Base-by-base conservation (phyloP, 2,797 vertebrate species). In the Sebastes aleutianus region DNA sequence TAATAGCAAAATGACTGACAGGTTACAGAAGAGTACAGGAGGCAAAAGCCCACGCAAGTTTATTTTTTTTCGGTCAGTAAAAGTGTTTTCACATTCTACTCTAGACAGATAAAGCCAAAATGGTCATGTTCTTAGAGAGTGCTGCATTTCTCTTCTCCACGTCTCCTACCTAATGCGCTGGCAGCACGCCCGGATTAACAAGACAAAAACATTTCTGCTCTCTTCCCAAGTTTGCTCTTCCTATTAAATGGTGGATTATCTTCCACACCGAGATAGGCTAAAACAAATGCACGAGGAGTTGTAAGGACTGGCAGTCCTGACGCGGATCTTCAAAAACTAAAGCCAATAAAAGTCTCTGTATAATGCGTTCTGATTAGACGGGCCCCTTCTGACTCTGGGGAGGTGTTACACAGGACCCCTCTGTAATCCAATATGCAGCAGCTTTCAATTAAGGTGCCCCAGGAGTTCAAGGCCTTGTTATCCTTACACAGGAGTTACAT, bases 381-480 rank as follows among this genome's bases (percentile, higher is more conserved):
- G 77, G 65, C 74, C 69, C 80, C 56, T 75, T 88, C 13, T 64
- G 80, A 79, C 80, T 86, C 65, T 70, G 32, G 70, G 74, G 80
- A 89, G 82, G 86, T 90, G 91, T 90, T 81, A 78, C 78, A 90
- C 82, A 85, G 79, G 74, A 77, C 76, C 83, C 70, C 82, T 79
- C 87, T 88, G 85, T 94, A 91, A 91, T 86, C 77, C 71, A 90
- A 89, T 91, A 80, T 86, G 83, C 91, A 93, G 91, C 88, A 89
- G 88, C 84, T 93, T 92, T 95, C 83, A 92, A 91, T 94, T 91
- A 93, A 79, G 79, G 78, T 86, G 68, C 85, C 83, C 83, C 58
- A 12, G 85, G 88, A 92, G 83, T 85, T 87, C 76, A 91, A 58
- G 76, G 70, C 75, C 81, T 84, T 79, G 78, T 91, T 90, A 82